Base-by-base conservation (phyloP, 2,888 invertebrate genomes). In the Agonopterix alstromeriana region DNA sequence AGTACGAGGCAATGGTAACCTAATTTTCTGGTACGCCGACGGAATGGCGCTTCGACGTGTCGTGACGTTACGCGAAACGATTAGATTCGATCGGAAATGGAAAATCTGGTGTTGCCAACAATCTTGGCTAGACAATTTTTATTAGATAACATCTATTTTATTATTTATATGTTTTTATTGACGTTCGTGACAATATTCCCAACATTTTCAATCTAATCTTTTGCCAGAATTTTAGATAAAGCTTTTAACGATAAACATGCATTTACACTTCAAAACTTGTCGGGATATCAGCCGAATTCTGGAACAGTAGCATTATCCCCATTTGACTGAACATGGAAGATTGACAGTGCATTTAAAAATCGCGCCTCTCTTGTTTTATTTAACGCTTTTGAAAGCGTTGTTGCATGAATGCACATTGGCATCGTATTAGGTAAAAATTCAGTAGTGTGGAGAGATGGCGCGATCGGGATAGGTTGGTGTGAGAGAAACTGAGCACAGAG, bases 81-180 rank as follows among this genome's bases (percentile, higher is more conserved):
- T 80, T 81, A 78, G 66, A 78, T 78, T 81, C 67, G 66, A 71
- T 73, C 58, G 61, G 66, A 77, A 78, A 77, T 81, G 72, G 74
- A 78, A 81, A 81, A 79, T 75, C 75, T 66, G 64, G 60, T 70
- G 66, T 70, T 67, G 60, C 27, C 27, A 27, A 27, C 27, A 27
- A 27, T 27, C 27, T 27, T 5, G 3, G 27, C 27, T 7, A 27
- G 27, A 27, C 27, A 7, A 27, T 27, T 27, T 27, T 27, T 27
- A 27, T 27, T 27, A 27, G 27, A 27, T 27, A 27, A 27, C 5
- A 5, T 27, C 27, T 27, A 27, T 27, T 27, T 27, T 27, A 27
- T 27, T 27, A 27, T 27, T 27, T 27, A 27, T 27, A 27, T 17
- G 14, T 17, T 17, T n/a, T 7, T 27, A 27, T 27, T 27, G 27